Evolutionary conservation across 2,888 invertebrate genomes (phyloP), one percentile per base, ranked within the genome.

Genomic region (Suillia variegata): DNA sequence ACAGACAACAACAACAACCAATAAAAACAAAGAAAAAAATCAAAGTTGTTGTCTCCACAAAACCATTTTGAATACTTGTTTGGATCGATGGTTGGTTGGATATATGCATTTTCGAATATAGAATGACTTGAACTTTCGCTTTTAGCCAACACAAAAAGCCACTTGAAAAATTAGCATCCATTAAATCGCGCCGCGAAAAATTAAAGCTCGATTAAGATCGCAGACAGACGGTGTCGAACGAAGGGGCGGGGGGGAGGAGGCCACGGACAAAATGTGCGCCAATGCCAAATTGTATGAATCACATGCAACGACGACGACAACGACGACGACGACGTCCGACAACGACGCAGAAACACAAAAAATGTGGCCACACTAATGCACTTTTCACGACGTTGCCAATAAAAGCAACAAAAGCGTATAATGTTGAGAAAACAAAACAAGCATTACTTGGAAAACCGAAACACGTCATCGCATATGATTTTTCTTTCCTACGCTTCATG

Each of bases 391-490:
- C 18, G 4, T 17, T 45, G 45, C 45, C 45, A 45, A 45, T 45
- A 45, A 45, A 45, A 45, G 6, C 13, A 5, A 17, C 18, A 17
- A 45, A 17, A 18, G 20, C 18, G 5, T 2, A 5, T 13, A 45
- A 3, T 45, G 13, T 5, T 45, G 18, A 4, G 45, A 17, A 45
- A 45, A 18, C 4, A 17, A 45, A 45, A 45, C 17, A 18, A 6
- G 20, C 45, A 45, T 45, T 45, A 45, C 45, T 45, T 45, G 45
- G 45, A 18, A 45, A 45, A 18, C 10, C 45, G 45, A 45, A 45
- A 45, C 45, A 45, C 18, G 45, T 45, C 45, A 45, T 45, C 38
- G 38, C n/a, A 38, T 10, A 10, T 4, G n/a, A n/a, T 45, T 5
- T 13, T 2, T 45, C n/a, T 18, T 45, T 45, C 20, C 20, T 45